These are phyloP conservation scores for Reticulitermes lucifugus DNA, from an alignment of 2,888 invertebrate genomes.

Conservation along the genomic window DNA sequence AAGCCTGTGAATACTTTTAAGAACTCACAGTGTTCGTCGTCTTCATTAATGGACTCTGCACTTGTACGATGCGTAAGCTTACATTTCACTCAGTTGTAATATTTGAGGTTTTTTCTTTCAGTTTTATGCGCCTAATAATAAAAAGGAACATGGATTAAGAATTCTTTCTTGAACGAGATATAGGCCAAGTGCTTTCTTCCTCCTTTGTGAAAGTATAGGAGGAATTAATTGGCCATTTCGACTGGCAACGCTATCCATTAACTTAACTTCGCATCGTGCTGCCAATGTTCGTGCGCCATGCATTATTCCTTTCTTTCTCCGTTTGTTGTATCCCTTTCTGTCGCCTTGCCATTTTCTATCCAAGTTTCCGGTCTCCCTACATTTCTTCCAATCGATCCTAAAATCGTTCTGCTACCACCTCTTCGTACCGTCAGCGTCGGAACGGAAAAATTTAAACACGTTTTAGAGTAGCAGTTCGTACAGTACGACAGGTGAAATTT, in stretches of 20 bases:
- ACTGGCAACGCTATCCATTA: slow-evolving; percentile 48
- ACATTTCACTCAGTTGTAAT: slow-evolving; percentile 1
- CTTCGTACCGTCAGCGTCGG: not conserved
- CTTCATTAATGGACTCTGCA: slow-evolving; percentile 14
- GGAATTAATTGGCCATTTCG: slow-evolving; percentile 53
- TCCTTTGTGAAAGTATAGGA: slow-evolving; percentile 27
- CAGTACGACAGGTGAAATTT: no score
- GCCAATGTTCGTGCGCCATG: slow-evolving; percentile 42
- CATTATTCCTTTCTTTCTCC: slow-evolving; percentile 35
- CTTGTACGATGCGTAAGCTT: not conserved
- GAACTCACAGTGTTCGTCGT: no score
- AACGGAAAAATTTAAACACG: not conserved
- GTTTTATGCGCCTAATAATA: slow-evolving; percentile 23
- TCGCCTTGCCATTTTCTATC: slow-evolving; percentile 13
- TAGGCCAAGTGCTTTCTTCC: slow-evolving; percentile 42
- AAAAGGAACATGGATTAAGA: slow-evolving; percentile 50
- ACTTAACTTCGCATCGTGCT: slow-evolving; percentile 35
- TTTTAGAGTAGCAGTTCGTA: no score
- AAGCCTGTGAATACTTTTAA: no score
- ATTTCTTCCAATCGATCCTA: slow-evolving; percentile 25
- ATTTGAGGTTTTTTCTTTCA: not conserved
- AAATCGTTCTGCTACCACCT: slow-evolving; percentile 5
- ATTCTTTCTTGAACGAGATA: slow-evolving; percentile 52
- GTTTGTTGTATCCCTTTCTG: slow-evolving; percentile 10
- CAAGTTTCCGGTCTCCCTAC: slow-evolving; percentile 32